Evolutionary conservation across 2,888 invertebrate genomes (phyloP), one percentile per base, ranked within the genome.

Genomic region (Phaonia tiefii): DNA sequence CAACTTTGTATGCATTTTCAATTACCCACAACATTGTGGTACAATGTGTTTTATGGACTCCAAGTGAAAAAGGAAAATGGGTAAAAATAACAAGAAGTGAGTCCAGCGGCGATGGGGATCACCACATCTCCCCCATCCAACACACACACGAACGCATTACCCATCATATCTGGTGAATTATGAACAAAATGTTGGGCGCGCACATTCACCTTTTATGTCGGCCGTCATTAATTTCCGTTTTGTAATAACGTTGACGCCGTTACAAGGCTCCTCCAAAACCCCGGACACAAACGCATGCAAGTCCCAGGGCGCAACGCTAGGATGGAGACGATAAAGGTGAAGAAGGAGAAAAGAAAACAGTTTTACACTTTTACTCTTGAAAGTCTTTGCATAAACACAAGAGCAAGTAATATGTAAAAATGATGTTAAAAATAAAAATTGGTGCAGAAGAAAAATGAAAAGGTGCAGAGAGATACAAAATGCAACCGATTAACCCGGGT

Each of bases 221-320:
- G 81, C 75, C 81, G 75, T 75, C 71, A 78, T 78, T 72, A 78
- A 78, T 81, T 75, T 78, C 67, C 60, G 67, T 75, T 81, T 63
- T 54, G 67, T 44, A 75, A 20, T 60, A 31, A 74, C 67, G 60
- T 54, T 74, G 74, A 80, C 80, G 77, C 80, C 77, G 70, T n/a
- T n/a, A n/a, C n/a, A 72, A 72, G 72, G 66, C n/a, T 26, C n/a
- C n/a, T n/a, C 49, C 49, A 60, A 56, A 49, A 42, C n/a, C n/a
- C n/a, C n/a, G 54, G 54, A 63, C 44, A n/a, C n/a, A n/a, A n/a
- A n/a, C n/a, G n/a, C n/a, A n/a, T n/a, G n/a, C n/a, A n/a, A 8
- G 31, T 8, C 31, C 31, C 31, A 31, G 8, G 31, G 31, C 31
- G 31, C 7, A 31, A 25, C 3, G 31, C 1, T 11, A 49, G 20